Conservation (phyloP, 1,140 invertebrate species). For the Delia radicum region DNA sequence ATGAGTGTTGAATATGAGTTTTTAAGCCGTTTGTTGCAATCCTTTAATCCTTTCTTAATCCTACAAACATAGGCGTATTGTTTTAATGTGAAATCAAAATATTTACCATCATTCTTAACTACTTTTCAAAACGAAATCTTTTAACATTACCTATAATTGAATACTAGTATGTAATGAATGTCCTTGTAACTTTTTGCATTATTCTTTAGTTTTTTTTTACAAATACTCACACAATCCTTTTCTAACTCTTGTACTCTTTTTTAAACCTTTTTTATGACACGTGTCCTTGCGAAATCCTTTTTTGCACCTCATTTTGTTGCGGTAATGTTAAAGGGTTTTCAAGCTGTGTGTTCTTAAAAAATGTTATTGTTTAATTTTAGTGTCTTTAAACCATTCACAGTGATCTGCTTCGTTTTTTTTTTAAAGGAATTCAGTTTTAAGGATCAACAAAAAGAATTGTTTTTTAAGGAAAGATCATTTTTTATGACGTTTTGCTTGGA, state of each 20-base stretch:
- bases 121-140: neutral
- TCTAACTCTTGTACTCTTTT: neutral
- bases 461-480: neutral
- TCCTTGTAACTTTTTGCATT: neutral
- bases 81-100: conserved; percentile 13
- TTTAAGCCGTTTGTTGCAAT: neutral
- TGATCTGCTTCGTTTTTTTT: neutral
- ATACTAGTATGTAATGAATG: neutral
- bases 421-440: conserved; percentile 9
- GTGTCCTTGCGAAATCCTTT: conserved; percentile 4
- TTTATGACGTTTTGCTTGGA: neutral
- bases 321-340: neutral
- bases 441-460: neutral
- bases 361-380: neutral
- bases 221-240: neutral
- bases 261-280: conserved; percentile 15
- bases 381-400: too few species aligned
- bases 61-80: neutral
- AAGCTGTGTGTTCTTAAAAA: too few species aligned
- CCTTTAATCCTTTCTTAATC: neutral
- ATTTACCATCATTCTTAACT: neutral
- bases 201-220: neutral
- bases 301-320: conserved; percentile 2
- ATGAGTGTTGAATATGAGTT: neutral
- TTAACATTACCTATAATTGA: neutral